A percentile compares a stretch with the other conserved stretches of the same genome.
Conservation (phyloP, 2,113 vertebrate genomes). For the Boleophthalmus pectinirostris region DNA sequence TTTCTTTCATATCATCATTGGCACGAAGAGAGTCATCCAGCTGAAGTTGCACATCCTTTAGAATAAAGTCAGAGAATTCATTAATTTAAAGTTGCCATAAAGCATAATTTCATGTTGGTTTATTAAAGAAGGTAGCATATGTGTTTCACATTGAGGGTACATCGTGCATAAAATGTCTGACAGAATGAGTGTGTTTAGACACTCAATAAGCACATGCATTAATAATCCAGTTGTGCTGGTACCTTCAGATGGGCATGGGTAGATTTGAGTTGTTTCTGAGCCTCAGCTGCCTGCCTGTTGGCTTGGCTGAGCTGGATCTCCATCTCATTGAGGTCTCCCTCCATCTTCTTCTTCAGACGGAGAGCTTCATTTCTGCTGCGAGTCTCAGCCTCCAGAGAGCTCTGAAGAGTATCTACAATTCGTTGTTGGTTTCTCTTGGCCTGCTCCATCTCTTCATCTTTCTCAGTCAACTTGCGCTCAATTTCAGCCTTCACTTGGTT, state of each 20-base stretch:
- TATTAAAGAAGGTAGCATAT: not conserved
- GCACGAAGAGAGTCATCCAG: slow-evolving; percentile 74
- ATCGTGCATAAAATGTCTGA: not conserved
- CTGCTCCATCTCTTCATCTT: slow-evolving; percentile 92
- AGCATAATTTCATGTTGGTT: not conserved
- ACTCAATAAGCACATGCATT: not conserved
- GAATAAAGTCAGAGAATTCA: not conserved
- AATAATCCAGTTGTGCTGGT: not conserved
- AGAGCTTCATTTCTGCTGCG: slow-evolving; percentile 86
- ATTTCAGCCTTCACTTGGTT: slow-evolving; percentile 87
- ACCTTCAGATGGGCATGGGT: slow-evolving; percentile 64
- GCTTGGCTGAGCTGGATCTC: slow-evolving; percentile 80
- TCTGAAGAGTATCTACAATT: slow-evolving; percentile 84
- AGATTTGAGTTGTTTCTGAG: slow-evolving; percentile 80
- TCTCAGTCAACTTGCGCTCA: slow-evolving; percentile 85
- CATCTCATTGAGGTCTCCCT: slow-evolving; percentile 79
- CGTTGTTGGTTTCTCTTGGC: slow-evolving; percentile 86
- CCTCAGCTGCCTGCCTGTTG: slow-evolving; percentile 76
- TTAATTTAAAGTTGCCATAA: not conserved
- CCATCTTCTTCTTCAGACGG: slow-evolving; percentile 79
- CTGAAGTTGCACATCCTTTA: slow-evolving; percentile 82
- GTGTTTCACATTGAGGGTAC: not conserved
- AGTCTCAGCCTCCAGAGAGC: slow-evolving; percentile 85
- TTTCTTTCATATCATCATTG: slow-evolving; percentile 86
- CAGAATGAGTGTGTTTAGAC: not conserved